Evolutionary conservation across 2,113 vertebrate genomes (phyloP).

Genomic region (Cryptotis parvus): DNA sequence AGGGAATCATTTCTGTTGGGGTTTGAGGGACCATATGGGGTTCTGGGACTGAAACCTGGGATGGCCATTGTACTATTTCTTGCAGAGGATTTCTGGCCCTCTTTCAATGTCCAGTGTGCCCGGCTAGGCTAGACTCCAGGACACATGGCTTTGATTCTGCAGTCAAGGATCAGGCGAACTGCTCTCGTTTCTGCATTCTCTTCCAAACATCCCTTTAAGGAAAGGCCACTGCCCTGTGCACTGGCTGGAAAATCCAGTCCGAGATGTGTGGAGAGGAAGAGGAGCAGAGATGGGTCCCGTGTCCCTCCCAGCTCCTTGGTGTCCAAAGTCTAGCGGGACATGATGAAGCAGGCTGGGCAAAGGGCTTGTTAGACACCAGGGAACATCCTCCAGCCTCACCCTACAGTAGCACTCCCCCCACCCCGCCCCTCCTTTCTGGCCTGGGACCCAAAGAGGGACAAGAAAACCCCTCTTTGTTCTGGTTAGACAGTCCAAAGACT

Average conservation of each 20-base stretch:
- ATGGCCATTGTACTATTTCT: no score
- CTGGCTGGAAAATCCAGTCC: neutral
- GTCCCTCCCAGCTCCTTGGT: neutral
- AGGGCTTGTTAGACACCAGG: constrained; percentile 41
- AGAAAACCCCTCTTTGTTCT: constrained; percentile 89
- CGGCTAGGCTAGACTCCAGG: neutral
- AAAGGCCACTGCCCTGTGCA: neutral
- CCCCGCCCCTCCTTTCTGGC: constrained; percentile 75
- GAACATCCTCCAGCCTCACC: constrained; percentile 62
- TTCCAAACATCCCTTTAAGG: neutral
- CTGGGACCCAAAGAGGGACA: constrained; percentile 83
- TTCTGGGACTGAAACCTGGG: no score
- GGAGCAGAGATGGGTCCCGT: neutral
- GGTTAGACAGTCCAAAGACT: constrained; percentile 84
- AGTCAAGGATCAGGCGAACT: neutral
- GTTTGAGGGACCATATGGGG: no score
- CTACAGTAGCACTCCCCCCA: constrained; percentile 75
- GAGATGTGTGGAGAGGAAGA: neutral
- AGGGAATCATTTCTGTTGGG: no score
- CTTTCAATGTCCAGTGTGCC: neutral
- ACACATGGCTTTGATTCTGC: neutral
- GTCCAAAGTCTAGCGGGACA: no score
- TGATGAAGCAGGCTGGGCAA: constrained; percentile 44
- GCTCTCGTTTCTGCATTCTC: neutral
- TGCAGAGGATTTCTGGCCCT: neutral